Base-by-base conservation (phyloP, 2,888 invertebrate genomes). In the Mellilla xanthometata region DNA sequence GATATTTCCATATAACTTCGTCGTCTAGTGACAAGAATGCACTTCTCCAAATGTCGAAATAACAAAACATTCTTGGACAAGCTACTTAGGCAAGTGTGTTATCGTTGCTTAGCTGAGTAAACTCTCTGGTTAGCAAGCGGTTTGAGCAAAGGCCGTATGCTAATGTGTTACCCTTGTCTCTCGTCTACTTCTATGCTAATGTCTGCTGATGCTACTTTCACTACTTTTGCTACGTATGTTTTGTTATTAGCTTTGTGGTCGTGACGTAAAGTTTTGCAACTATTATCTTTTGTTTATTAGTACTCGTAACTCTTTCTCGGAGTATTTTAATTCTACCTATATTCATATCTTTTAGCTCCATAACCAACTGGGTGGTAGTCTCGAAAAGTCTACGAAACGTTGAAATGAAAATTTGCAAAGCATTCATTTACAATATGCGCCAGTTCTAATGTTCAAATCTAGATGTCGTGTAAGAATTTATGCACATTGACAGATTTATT, bases 141-240 rank as follows among this genome's bases (percentile, higher is more conserved):
- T 44, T 46, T 54, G 56, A 65, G 65, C 58, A 79, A 78, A 83
- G 78, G 83, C 76, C 77, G 60, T 76, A 83, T 85, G 83, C 62
- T 77, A 83, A 86, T 83, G 68, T 54, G 51, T 64, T 59, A 57
- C 58, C 62, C 70, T 65, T 71, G 72, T 72, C 65, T 63, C 27
- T 63, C 27, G 56, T 59, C 58, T 47, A 58, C 60, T 65, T 72
- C 70, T 67, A 75, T 71, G 68, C 68, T 65, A 65, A 68, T 56
- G 63, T 61, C 63, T 59, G 56, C 60, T 72, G 76, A 82, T 73
- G n/a, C 81, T 77, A 72, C 78, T 81, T 77, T 81, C 68, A 31
- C 36, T 40, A 44, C 44, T 52, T 24, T 24, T 7, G n/a, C n/a
- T 24, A 24, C 24, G 32, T 45, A n/a, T 33, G 29, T 28, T 28